phyloP scores from a whole-genome alignment of 2,113 vertebrate genomes.

The Protobothrops mucrosquamatus region DNA sequence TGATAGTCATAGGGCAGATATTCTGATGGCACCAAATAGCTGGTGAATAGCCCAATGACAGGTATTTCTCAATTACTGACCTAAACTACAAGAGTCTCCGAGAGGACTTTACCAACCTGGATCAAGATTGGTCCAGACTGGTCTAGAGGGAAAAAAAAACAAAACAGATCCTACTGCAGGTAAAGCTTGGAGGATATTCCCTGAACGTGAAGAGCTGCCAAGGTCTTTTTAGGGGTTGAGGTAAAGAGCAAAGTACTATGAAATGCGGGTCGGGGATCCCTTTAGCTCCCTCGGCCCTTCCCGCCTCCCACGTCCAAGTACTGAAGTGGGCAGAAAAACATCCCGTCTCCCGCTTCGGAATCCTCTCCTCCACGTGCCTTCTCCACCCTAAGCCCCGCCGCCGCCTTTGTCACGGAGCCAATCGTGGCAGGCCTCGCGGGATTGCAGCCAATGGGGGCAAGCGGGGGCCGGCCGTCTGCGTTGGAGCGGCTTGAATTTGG shows the following conservation, averaged over 20 bases:
- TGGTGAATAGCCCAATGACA: not conserved
- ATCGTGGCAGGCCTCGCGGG: constrained; percentile 34
- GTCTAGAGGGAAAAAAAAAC: not conserved
- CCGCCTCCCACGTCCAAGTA: too few relatives aligned
- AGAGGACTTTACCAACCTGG: not conserved
- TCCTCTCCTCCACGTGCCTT: not conserved
- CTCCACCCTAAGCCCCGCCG: not conserved
- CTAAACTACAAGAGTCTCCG: not conserved
- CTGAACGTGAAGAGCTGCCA: not conserved
- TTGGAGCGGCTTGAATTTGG: not conserved
- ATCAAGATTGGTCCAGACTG: not conserved
- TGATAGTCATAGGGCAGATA: not conserved
- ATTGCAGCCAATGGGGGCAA: constrained; percentile 19
- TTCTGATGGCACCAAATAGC: not conserved
- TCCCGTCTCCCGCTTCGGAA: not conserved
- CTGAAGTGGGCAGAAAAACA: not conserved
- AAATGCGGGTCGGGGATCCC: not conserved
- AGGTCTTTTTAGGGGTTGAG: not conserved
- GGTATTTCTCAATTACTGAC: not conserved
- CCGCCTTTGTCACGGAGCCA: not conserved
- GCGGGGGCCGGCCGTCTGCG: not conserved
- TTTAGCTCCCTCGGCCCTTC: not conserved
- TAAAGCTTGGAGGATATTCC: not conserved
- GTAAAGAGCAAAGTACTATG: not conserved
- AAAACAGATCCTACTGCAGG: not conserved